Evolutionary conservation across 2,113 vertebrate species (phyloP).

Genomic region (Pitta sordida): DNA sequence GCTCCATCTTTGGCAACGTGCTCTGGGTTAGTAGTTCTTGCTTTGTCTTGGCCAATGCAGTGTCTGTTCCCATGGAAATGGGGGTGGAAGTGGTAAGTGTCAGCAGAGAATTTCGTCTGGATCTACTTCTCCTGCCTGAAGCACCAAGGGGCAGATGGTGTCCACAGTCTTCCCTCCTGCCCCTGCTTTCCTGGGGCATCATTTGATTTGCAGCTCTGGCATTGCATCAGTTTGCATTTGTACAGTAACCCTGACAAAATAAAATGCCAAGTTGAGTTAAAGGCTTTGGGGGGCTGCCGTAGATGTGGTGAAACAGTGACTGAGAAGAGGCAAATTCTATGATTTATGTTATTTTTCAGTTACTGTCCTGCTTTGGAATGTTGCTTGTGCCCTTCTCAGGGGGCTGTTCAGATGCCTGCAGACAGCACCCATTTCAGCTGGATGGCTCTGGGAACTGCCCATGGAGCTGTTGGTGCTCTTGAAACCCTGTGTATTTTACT

Average conservation of each 20-base stretch:
- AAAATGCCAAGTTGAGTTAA: not conserved
- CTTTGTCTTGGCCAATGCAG: conserved; percentile 16
- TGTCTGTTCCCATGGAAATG: conserved; percentile 55
- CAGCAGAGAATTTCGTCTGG: not conserved
- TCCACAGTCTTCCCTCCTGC: not conserved
- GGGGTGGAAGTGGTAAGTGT: not conserved
- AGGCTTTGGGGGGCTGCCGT: not conserved
- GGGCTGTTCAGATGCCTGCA: not conserved
- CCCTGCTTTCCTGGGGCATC: fast-evolving
- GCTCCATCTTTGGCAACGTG: not conserved
- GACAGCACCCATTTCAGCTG: not conserved
- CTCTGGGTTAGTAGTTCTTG: not conserved
- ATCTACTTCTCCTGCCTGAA: not conserved
- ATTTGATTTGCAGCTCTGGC: not conserved
- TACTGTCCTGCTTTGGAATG: not conserved
- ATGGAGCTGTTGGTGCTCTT: not conserved
- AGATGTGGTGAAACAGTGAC: not conserved
- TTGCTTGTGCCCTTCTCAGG: not conserved
- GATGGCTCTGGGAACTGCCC: not conserved
- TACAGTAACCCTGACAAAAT: not conserved
- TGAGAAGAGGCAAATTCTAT: not conserved
- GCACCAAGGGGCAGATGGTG: not conserved
- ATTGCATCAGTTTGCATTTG: not conserved
- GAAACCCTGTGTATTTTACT: not conserved
- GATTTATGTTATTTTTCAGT: not conserved